phyloP scores from a whole-genome alignment of 2,888 invertebrate species.

The Hirtodrosophila confusa region DNA sequence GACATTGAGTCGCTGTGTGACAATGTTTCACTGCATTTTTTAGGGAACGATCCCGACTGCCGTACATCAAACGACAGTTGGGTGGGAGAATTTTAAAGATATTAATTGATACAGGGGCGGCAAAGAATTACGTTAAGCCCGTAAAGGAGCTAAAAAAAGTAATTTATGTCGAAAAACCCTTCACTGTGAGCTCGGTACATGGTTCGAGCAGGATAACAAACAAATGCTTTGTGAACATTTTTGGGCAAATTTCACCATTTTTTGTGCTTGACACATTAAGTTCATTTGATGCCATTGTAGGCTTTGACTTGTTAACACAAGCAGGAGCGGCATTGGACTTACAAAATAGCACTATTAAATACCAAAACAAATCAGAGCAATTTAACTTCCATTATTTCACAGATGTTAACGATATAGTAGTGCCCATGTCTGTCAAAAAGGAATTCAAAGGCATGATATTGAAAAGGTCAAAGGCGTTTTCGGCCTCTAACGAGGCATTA shows the following conservation, averaged over 20 bases:
- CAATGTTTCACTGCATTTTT: slow-evolving; percentile 12
- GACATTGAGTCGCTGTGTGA: slow-evolving; percentile 10
- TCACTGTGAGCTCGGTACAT: slow-evolving; percentile 6
- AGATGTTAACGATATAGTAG: slow-evolving; percentile 14
- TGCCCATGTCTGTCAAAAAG: slow-evolving; percentile 8
- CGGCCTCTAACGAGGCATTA: neutral
- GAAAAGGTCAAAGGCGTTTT: neutral
- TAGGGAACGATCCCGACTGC: slow-evolving; percentile 7
- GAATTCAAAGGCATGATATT: neutral
- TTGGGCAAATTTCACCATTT: slow-evolving; percentile 4
- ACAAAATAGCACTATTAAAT: no score
- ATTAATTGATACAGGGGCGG: slow-evolving; percentile 4
- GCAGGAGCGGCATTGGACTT: no score
- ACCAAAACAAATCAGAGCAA: no score
- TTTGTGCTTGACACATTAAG: slow-evolving; percentile 2
- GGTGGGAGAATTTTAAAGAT: slow-evolving; percentile 10
- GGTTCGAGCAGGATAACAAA: slow-evolving; percentile 12
- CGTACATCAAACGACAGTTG: slow-evolving; percentile 11
- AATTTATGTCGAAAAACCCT: slow-evolving; percentile 8
- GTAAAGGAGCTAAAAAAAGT: slow-evolving; percentile 9
- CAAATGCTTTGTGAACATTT: slow-evolving; percentile 11
- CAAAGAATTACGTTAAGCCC: slow-evolving; percentile 8
- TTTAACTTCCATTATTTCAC: no score
- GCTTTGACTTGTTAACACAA: no score
- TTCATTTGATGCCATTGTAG: slow-evolving; percentile 3